These are phyloP conservation scores for Eristalis arbustorum DNA, from an alignment of 2,888 invertebrate genomes.

Conservation along the genomic window DNA sequence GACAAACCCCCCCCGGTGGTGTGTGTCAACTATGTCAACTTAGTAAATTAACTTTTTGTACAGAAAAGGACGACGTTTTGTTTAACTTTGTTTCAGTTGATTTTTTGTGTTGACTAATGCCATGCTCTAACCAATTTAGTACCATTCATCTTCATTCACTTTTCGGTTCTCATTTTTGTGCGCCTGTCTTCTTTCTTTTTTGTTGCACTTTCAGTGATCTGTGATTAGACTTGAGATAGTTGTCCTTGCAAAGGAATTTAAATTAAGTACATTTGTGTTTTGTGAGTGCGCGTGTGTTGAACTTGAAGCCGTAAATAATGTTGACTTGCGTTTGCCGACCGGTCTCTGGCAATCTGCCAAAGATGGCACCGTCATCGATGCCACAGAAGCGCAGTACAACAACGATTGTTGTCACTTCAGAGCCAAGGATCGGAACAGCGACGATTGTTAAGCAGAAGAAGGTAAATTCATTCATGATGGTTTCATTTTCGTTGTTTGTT, in stretches of 20 bases:
- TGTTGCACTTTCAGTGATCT: constrained; percentile 52
- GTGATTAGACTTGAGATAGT: constrained; percentile 48
- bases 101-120: constrained; percentile 21
- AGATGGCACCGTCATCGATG: constrained; percentile 78
- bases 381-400: constrained; percentile 74
- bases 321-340: constrained; percentile 80
- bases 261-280: constrained; percentile 3
- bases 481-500: not conserved
- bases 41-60: constrained; percentile 46
- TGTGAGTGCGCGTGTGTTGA: constrained; percentile 9
- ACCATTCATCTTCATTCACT: not conserved
- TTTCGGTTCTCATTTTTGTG: not conserved
- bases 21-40: constrained; percentile 34
- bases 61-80: not conserved
- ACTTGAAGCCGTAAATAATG: constrained; percentile 75
- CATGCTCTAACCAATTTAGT: not conserved
- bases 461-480: constrained; percentile 62
- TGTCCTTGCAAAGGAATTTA: constrained; percentile 45
- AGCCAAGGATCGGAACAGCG: constrained; percentile 76
- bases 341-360: constrained; percentile 80
- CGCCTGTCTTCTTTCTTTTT: too few relatives aligned
- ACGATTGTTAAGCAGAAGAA: constrained; percentile 71
- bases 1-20: not conserved
- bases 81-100: not conserved
- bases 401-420: constrained; percentile 78